phyloP scores from a whole-genome alignment of 2,797 vertebrate genomes.

The Clarias fuscus region DNA sequence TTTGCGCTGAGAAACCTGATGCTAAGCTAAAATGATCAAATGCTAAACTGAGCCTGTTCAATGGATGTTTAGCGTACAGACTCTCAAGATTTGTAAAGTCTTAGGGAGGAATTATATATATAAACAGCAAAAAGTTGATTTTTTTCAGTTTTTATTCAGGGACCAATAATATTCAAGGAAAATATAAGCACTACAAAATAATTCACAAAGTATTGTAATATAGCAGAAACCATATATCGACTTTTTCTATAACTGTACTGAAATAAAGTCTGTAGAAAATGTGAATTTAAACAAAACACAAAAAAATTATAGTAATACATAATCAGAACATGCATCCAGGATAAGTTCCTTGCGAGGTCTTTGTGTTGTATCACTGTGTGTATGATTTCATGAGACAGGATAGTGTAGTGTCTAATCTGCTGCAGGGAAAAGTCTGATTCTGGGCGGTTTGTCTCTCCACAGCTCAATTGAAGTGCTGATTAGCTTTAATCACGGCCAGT shows the following conservation, averaged over 20 bases:
- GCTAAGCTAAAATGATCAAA: neutral
- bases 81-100: neutral
- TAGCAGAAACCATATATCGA: neutral
- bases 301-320: neutral
- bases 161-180: neutral
- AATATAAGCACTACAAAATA: neutral
- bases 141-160: neutral
- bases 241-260: neutral
- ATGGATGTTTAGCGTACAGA: neutral
- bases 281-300: neutral
- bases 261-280: neutral
- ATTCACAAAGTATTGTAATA: neutral
- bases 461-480: constrained; percentile 91
- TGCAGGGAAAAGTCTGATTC: constrained; percentile 16
- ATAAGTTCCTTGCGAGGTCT: neutral
- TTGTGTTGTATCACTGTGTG: neutral
- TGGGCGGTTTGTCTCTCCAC: constrained; percentile 37
- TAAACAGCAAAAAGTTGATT: neutral
- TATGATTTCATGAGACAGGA: neutral
- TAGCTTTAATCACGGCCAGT: constrained; percentile 87
- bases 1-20: neutral
- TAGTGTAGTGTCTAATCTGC: neutral
- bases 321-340: neutral
- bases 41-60: neutral
- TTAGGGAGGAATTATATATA: neutral